These are phyloP conservation scores for Strongylocentrotus purpuratus DNA, from an alignment of 35 echinoderm and acorn worm genomes.

Conservation along the genomic window DNA sequence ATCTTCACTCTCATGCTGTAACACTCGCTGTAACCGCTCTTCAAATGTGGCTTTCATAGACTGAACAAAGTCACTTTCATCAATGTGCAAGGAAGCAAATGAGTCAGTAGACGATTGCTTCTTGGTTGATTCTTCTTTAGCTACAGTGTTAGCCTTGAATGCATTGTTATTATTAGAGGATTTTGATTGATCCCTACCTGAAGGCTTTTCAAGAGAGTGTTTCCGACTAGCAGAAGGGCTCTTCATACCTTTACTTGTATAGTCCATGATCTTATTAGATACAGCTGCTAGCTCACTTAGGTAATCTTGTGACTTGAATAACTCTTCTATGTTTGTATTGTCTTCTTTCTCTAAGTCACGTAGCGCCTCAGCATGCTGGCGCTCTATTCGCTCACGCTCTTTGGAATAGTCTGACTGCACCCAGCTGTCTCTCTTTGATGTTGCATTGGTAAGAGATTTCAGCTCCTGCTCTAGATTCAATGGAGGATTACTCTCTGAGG, in stretches of 20 bases:
- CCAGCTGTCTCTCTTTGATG: constrained; percentile 10
- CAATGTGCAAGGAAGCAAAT: constrained; percentile 55
- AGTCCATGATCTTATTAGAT: constrained; percentile 73
- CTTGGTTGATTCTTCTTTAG: constrained; percentile 28
- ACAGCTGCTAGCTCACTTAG: constrained; percentile 71
- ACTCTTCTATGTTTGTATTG: constrained; percentile 82
- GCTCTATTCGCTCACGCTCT: constrained; percentile 77
- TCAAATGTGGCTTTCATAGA: constrained; percentile 80
- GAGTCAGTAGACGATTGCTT: background rate
- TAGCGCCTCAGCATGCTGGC: constrained; percentile 74
- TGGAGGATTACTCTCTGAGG: constrained; percentile 51
- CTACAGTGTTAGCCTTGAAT: constrained; percentile 35
- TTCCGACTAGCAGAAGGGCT: constrained; percentile 19
- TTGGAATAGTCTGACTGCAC: constrained; percentile 79
- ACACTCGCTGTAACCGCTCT: constrained; percentile 58
- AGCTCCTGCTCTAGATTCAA: constrained; percentile 40
- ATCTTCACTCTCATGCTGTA: constrained; percentile 68
- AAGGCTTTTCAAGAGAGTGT: background rate
- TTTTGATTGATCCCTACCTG: background rate
- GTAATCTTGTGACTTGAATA: constrained; percentile 73
- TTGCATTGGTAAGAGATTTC: constrained; percentile 36
- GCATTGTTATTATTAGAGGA: constrained; percentile 88
- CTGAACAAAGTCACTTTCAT: constrained; percentile 73
- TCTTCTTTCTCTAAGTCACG: constrained; percentile 91
- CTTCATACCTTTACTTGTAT: constrained; percentile 23